Base-by-base conservation (phyloP, 1,140 invertebrate species). In the Telenomus remus region DNA sequence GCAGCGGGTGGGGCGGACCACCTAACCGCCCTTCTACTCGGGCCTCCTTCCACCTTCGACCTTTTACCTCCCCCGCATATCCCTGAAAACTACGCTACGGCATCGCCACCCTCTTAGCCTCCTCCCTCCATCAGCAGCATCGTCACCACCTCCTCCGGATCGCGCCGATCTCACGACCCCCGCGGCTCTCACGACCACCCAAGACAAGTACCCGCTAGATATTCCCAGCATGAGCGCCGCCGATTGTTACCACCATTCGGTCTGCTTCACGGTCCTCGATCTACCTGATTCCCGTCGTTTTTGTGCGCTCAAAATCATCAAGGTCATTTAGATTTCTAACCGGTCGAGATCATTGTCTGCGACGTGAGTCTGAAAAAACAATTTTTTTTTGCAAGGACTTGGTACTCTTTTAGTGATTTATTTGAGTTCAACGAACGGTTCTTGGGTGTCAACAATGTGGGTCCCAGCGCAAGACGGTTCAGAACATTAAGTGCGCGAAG, bases 141-240 rank as follows among this genome's bases (percentile, higher is more conserved):
- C 63, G 61, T 66, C 76, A 76, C 72, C 71, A 72, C 79, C 76
- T 81, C 70, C 82, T 74, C 74, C 60, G 64, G 70, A 74, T 72
- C 76, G 79, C 80, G 73, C 56, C 54, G 73, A 75, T 76, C 61
- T 64, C 61, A 75, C 60, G 71, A 74, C 76, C 68, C 68, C 80
- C 81, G 70, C 78, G 72, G 75, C 79, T 80, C 81, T 81, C 76
- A 79, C 84, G 79, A 82, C 84, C 85, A 80, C 81, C 85, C 84
- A 87, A 87, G 84, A 86, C 82, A 85, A 87, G 86, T 86, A 80
- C 81, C 85, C 83, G 85, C 84, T 82, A 85, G 84, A 88, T 86
- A 87, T 87, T 88, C 84, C 80, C 84, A 84, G 82, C 81, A 83
- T 82, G 86, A 87, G 81, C 82, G 77, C 84, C 82, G 77, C 84